Evolutionary conservation across 2,113 vertebrate species (phyloP), one percentile per base, ranked within the genome.

Genomic region (Xiphorhynchus elegans): DNA sequence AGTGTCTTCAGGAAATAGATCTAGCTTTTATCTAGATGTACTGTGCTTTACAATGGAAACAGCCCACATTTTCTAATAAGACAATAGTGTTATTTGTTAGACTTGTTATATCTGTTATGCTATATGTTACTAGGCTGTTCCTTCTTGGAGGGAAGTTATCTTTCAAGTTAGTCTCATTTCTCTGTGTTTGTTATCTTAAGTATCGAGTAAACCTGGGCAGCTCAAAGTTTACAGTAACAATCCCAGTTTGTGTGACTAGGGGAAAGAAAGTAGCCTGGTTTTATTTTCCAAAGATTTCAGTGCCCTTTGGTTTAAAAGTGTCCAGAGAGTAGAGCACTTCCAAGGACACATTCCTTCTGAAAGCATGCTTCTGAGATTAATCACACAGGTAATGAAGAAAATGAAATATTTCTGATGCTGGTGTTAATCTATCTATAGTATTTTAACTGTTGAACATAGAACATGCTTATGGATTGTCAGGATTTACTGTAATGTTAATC

Each of bases 131-230:
- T 49, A 5, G 44, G 28, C 31, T 23, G 13, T 42, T 79, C 23
- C 23, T 81, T 53, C 56, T 94, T 84, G 73, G 42, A 96, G 64
- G 50, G 24, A 74, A 83, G 62, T 80, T 79, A 44, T 94, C 40
- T 82, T 94, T 90, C 93, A 95, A 91, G 60, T 96, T 97, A 95
- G 73, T 94, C 75, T 81, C 16, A 92, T 95, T 97, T 96, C 25
- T 85, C 62, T 97, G 79, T 96, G 56, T 83, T 97, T 96, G 44
- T 39, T 46, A 75, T 7, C 14, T 59, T 84, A 86, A 72, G 35
- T 87, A 69, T 64, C 50, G 17, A 56, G 67, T 64, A 85, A 83
- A 59, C 6, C 6, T 77, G 39, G 44, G 75, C 87, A 93, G 58
- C 37, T 92, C 42, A 95, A 94, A 95, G 72, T 94, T 98, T 88